phyloP scores from a whole-genome alignment of 64 coral and sea anemone genomes.

The Porites australiensis region DNA sequence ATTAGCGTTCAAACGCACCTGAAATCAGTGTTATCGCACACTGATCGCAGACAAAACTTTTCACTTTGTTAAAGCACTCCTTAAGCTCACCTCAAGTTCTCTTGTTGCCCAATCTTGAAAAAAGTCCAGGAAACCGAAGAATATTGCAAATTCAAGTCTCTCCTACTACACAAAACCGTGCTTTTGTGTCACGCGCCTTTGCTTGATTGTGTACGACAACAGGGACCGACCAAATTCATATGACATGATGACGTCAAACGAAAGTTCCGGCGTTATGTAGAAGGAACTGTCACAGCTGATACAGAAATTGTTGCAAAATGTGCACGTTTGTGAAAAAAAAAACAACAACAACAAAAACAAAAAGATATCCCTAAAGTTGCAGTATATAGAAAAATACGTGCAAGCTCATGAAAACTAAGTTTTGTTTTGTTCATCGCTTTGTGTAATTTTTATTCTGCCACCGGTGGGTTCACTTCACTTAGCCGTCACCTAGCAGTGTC shows the following conservation, averaged over 20 bases:
- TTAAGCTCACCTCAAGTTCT: background rate
- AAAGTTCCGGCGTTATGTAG: constrained; percentile 29
- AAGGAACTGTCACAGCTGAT: background rate
- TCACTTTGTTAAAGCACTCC: too few relatives aligned
- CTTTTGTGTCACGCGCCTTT: background rate
- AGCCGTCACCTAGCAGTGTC: too few relatives aligned
- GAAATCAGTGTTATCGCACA: too few relatives aligned
- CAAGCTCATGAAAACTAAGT: too few relatives aligned
- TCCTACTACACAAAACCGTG: background rate
- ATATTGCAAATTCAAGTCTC: background rate
- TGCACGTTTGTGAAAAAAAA: background rate
- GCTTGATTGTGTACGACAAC: background rate
- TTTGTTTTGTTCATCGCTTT: too few relatives aligned
- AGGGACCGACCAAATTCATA: background rate
- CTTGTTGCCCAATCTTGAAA: constrained; percentile 17
- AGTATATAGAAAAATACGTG: too few relatives aligned
- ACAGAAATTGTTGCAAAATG: background rate
- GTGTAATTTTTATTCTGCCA: too few relatives aligned
- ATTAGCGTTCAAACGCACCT: too few relatives aligned
- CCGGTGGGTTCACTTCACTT: too few relatives aligned
- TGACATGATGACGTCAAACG: constrained; percentile 11
- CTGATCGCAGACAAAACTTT: too few relatives aligned
- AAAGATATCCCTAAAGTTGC: too few relatives aligned
- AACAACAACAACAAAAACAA: background rate
- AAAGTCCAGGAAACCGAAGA: background rate